phyloP scores from a whole-genome alignment of 2,888 invertebrate species.

The Apodemia duryi region DNA sequence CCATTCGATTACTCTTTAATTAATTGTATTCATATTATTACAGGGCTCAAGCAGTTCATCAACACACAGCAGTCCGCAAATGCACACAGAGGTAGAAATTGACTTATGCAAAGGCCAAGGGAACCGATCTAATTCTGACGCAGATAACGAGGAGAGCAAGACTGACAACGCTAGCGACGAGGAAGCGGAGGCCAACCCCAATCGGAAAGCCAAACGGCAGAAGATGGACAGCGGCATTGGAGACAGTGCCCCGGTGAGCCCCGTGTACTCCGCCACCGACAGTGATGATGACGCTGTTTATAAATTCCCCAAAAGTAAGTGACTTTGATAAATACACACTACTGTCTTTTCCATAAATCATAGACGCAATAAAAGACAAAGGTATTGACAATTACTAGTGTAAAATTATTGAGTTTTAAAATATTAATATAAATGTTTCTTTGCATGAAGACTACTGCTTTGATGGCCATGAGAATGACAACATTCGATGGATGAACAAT shows the following conservation, averaged over 20 bases:
- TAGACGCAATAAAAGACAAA: no score
- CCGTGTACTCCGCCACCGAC: slow-evolving; percentile 39
- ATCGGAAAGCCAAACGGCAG: slow-evolving; percentile 57
- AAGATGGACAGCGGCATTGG: slow-evolving; percentile 83
- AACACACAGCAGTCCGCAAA: not conserved
- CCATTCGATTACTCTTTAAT: no score
- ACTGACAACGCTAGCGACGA: slow-evolving; percentile 26
- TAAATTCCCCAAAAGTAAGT: slow-evolving; percentile 31
- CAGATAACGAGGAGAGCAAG: slow-evolving; percentile 28
- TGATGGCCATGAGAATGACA: slow-evolving; percentile 65
- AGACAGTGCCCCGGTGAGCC: slow-evolving; percentile 49
- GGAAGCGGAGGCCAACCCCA: slow-evolving; percentile 20
- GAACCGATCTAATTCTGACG: slow-evolving; percentile 18
- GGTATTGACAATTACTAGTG: no score
- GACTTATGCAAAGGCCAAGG: slow-evolving; percentile 24
- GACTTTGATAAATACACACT: not conserved
- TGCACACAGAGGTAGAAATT: slow-evolving; percentile 31
- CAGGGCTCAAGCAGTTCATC: slow-evolving; percentile 16
- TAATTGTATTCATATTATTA: no score
- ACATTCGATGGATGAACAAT: slow-evolving; percentile 69
- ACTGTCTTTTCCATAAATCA: not conserved
- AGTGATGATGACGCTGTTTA: slow-evolving; percentile 32
- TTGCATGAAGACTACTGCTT: slow-evolving; percentile 54
- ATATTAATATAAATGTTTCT: no score
- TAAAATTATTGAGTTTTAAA: no score